Conservation (phyloP, 2,113 vertebrate genomes). For the Ovis canadensis region DNA sequence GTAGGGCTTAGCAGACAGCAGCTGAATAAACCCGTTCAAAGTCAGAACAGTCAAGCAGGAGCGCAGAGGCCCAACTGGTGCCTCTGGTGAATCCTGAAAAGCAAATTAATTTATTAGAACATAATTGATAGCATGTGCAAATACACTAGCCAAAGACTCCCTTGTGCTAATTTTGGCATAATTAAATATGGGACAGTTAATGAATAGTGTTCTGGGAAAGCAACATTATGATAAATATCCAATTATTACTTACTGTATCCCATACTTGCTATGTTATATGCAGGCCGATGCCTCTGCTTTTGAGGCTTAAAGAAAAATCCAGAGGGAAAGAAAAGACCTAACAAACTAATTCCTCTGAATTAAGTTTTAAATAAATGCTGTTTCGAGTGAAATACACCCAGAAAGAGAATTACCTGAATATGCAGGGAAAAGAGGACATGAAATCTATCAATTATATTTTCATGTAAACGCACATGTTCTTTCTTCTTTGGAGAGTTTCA, state of each 20-base stretch:
- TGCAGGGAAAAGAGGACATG: background rate
- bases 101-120: slow-evolving; percentile 90
- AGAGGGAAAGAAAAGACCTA: slow-evolving; percentile 45
- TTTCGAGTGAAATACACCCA: background rate
- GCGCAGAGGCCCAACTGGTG: slow-evolving; percentile 75
- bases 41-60: slow-evolving; percentile 87
- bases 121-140: slow-evolving; percentile 83
- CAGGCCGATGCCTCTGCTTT: slow-evolving; percentile 40
- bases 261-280: background rate
- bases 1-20: slow-evolving; percentile 95
- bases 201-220: slow-evolving; percentile 43
- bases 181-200: slow-evolving; percentile 77
- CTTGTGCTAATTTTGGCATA: slow-evolving; percentile 66
- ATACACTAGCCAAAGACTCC: slow-evolving; percentile 55
- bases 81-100: slow-evolving; percentile 83
- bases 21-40: slow-evolving; percentile 97
- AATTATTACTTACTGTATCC: slow-evolving; percentile 59
- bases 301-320: slow-evolving; percentile 51
- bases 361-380: slow-evolving; percentile 54
- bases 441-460: slow-evolving; percentile 43
- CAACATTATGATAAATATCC: slow-evolving; percentile 55
- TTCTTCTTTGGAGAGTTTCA: slow-evolving; percentile 22
- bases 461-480: slow-evolving; percentile 6
- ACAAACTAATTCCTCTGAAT: slow-evolving; percentile 55
- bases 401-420: slow-evolving; percentile 30